Conservation (phyloP, 2,113 vertebrate genomes). For the Pteruthius melanotis region DNA sequence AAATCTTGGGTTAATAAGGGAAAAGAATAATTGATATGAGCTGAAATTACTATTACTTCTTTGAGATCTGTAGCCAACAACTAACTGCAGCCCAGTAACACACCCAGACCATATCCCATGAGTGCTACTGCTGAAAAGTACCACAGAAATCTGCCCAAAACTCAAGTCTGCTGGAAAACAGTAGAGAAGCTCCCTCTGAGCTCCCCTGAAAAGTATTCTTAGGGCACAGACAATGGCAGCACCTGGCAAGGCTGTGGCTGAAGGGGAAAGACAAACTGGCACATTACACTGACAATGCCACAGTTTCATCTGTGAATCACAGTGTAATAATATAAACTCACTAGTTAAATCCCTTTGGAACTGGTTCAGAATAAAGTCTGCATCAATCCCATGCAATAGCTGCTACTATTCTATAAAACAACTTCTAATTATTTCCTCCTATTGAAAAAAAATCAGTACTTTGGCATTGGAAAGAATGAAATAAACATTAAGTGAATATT, state of each 20-base stretch:
- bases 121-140: not conserved
- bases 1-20: not conserved
- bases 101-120: fast-evolving
- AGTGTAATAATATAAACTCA: not conserved
- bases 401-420: not conserved
- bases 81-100: not conserved
- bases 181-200: not conserved
- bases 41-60: not conserved
- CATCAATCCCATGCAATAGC: not conserved
- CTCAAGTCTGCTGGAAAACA: not conserved
- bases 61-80: not conserved
- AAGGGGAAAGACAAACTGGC: not conserved
- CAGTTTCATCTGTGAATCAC: not conserved
- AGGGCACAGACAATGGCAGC: not conserved
- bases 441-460: not conserved
- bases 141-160: not conserved
- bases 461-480: not conserved
- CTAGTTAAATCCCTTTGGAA: not conserved
- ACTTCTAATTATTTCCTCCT: not conserved
- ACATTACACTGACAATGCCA: fast-evolving
- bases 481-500: not conserved
- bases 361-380: not conserved
- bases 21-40: not conserved
- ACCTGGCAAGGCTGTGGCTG: not conserved
- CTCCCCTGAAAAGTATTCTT: not conserved